Evolutionary conservation across 92 coral and sea anemone genomes (phyloP).

Genomic region (Paragorgia papillata): DNA sequence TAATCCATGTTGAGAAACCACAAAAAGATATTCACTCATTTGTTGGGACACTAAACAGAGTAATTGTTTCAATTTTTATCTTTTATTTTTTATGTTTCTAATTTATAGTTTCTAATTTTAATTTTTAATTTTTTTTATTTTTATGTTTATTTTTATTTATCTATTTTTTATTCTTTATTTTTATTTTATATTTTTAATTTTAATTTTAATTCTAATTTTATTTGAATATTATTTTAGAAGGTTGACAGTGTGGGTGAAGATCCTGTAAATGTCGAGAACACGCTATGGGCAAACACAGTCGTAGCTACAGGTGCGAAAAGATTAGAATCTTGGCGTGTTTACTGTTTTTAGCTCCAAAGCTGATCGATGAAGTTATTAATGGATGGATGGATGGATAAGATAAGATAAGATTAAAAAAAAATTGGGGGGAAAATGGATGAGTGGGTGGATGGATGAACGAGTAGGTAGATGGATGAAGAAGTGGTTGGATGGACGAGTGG

Average conservation of each 20-base stretch:
- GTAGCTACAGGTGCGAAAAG: slow-evolving; percentile 78
- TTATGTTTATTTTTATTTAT: background rate
- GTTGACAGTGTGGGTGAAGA: slow-evolving; percentile 89
- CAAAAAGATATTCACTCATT: slow-evolving; percentile 94
- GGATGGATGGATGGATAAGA: too few species aligned
- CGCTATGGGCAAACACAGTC: slow-evolving; percentile 96
- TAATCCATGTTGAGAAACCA: slow-evolving; percentile 96
- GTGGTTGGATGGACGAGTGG: too few species aligned
- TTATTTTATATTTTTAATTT: background rate
- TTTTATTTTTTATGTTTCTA: background rate
- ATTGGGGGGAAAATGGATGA: too few species aligned
- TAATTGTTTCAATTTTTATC: slow-evolving; percentile 8
- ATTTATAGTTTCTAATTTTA: background rate
- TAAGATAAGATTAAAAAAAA: too few species aligned
- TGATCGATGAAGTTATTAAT: too few species aligned
- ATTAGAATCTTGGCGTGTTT: too few species aligned
- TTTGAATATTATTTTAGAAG: slow-evolving; percentile 61
- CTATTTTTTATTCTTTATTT: background rate
- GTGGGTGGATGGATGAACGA: too few species aligned
- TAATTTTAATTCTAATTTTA: background rate
- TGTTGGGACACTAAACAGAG: slow-evolving; percentile 93
- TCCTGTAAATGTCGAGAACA: slow-evolving; percentile 90
- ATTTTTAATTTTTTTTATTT: slow-evolving; percentile 1
- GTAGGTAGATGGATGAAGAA: too few species aligned
- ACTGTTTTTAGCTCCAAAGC: too few species aligned